Evolutionary conservation across 2,888 invertebrate genomes (phyloP).

Genomic region (Siphonodentalium dalli): DNA sequence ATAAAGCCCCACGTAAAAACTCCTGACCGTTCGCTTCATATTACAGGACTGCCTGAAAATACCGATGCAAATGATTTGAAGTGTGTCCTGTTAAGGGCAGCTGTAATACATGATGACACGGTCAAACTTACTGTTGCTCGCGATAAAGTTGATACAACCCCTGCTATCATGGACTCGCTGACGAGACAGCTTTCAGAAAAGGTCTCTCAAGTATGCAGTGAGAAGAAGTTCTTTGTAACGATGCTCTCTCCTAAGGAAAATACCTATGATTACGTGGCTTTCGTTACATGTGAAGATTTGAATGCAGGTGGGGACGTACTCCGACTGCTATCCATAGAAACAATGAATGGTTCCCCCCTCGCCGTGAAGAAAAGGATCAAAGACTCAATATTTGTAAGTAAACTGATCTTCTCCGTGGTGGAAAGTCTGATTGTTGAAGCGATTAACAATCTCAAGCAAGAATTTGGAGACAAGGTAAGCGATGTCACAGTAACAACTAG

Average conservation of each 20-base stretch:
- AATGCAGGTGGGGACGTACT: conserved; percentile 18
- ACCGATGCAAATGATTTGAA: conserved; percentile 16
- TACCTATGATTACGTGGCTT: conserved; percentile 5
- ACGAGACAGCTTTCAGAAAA: not conserved
- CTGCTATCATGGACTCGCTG: not conserved
- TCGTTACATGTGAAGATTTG: conserved; percentile 9
- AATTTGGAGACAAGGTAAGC: too few relatives aligned
- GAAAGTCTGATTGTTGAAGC: too few relatives aligned
- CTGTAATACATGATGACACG: not conserved
- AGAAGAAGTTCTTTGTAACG: conserved; percentile 1
- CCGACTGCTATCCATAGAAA: too few relatives aligned
- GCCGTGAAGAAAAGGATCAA: too few relatives aligned
- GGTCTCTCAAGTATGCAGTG: not conserved
- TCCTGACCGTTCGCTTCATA: not conserved
- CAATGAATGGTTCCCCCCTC: too few relatives aligned
- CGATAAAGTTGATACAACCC: not conserved
- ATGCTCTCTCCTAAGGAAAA: conserved; percentile 8
- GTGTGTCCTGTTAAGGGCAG: not conserved
- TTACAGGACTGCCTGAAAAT: conserved; percentile 5
- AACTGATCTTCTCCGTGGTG: too few relatives aligned
- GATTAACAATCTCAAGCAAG: too few relatives aligned
- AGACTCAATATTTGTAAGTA: too few relatives aligned
- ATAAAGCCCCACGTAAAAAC: conserved; percentile 1
- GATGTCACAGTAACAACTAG: too few relatives aligned
- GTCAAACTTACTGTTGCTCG: not conserved